Evolutionary conservation across 2,888 invertebrate species (phyloP).

Genomic region (Caenorhabditis panamensis): DNA sequence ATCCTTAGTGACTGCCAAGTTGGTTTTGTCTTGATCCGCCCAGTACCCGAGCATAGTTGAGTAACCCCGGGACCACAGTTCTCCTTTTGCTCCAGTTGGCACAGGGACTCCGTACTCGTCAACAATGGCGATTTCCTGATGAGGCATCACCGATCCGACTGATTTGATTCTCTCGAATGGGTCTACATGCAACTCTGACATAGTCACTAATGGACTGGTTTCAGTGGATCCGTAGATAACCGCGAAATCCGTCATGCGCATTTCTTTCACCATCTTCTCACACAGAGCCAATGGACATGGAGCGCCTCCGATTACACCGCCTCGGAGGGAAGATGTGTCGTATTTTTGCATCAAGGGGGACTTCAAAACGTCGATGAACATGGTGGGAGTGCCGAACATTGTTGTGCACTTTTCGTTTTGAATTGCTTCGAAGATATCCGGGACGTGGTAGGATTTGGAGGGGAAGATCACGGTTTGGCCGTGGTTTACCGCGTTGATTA

Average conservation of each 20-base stretch:
- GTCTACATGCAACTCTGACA: constrained; percentile 82
- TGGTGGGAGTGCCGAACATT: constrained; percentile 83
- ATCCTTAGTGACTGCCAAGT: constrained; percentile 85
- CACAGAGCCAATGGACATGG: constrained; percentile 85
- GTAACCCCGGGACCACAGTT: constrained; percentile 85
- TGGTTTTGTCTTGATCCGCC: constrained; percentile 88
- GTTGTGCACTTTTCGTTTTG: constrained; percentile 85
- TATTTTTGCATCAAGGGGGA: constrained; percentile 81
- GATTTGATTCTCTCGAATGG: constrained; percentile 83
- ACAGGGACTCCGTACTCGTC: constrained; percentile 57
- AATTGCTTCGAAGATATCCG: constrained; percentile 85
- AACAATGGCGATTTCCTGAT: constrained; percentile 83
- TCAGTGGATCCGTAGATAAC: constrained; percentile 61
- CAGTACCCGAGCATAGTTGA: constrained; percentile 88
- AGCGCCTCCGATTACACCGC: constrained; percentile 85
- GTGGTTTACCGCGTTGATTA: constrained; percentile 84
- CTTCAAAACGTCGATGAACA: constrained; percentile 83
- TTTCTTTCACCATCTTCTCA: constrained; percentile 81
- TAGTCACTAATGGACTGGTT: constrained; percentile 83
- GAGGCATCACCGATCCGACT: constrained; percentile 83
- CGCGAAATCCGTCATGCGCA: constrained; percentile 81
- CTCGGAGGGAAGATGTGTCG: constrained; percentile 78
- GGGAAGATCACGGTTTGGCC: constrained; percentile 82
- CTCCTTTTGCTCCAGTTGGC: constrained; percentile 75
- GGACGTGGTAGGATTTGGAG: constrained; percentile 84